Evolutionary conservation across 2,113 vertebrate species (phyloP), one percentile per base, ranked within the genome.

Genomic region (Percina caprodes): DNA sequence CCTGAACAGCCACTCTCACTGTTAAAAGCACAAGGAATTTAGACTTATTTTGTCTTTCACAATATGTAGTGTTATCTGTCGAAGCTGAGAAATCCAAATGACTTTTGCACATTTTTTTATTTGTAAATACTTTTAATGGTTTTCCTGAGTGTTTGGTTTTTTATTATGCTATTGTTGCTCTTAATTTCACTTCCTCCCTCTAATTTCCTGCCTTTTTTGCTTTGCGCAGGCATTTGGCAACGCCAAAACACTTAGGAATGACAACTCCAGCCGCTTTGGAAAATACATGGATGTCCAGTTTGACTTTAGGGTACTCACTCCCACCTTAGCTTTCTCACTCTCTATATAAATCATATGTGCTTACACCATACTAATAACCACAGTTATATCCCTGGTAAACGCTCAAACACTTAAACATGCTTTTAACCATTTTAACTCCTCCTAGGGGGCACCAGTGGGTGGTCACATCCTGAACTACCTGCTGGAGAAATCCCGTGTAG

Each of bases 271-370:
- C 90, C 96, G 98, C 0, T 99, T 99, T 91, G 98, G 98, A 69
- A 99, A 99, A 86, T 99, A 99, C 86, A 99, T 99, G 97, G 97
- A 98, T 0, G 94, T 99, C 82, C 98, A 99, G 93, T 99, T 99
- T 95, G 97, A 99, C 91, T 99, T 98, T 74, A 98, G 96, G 96
- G 98, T 99, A 74, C 83, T 77, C 48, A 3, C 26, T 56, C 6
- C 23, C 14, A 56, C 33, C n/a, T 35, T 72, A 30, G 6, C 24
- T 62, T 26, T 39, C 10, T 33, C 15, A 21, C 2, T 35, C 5
- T 42, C 15, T 39, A 16, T 23, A 42, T 5, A 45, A 75, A 70
- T 61, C 2, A 30, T 16, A 77, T 69, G 8, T 24, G 39, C 54
- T 73, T 8, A 51, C 11, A 51, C 11, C 21, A 49, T 1, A 30